These are phyloP conservation scores for Dysidea cf. avara DNA, from an alignment of 37 sponge, comb jelly and placozoan species.

Conservation along the genomic window DNA sequence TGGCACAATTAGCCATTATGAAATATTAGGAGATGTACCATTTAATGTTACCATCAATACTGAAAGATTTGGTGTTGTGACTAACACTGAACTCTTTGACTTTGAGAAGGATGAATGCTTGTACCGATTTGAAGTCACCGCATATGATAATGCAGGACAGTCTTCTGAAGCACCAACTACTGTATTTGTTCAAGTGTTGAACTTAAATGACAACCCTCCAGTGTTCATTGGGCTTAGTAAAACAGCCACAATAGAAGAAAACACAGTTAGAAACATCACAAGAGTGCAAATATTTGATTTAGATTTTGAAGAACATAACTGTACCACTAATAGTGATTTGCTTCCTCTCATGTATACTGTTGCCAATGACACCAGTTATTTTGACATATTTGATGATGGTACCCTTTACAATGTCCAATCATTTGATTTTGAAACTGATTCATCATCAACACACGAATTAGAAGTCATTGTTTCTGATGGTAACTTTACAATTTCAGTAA, in stretches of 20 bases:
- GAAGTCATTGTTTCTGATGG: slow-evolving; percentile 16
- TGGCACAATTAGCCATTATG: slow-evolving; percentile 23
- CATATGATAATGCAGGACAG: slow-evolving; percentile 41
- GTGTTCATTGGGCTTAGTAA: slow-evolving; percentile 12
- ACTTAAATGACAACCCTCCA: slow-evolving; percentile 50
- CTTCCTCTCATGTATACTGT: too few species aligned
- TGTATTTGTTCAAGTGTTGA: slow-evolving; percentile 21
- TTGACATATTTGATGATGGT: slow-evolving; percentile 8
- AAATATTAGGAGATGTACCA: slow-evolving; percentile 38
- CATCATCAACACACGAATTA: neutral
- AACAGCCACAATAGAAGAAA: slow-evolving; percentile 27
- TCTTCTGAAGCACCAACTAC: slow-evolving; percentile 6
- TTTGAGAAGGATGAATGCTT: slow-evolving; percentile 44
- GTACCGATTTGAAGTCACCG: slow-evolving; percentile 31
- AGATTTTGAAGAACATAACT: slow-evolving; percentile 4
- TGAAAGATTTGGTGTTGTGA: slow-evolving; percentile 12
- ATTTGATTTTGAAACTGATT: slow-evolving; percentile 46
- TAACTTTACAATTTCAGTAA: slow-evolving; percentile 19
- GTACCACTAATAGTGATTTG: neutral
- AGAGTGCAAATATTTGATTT: slow-evolving; percentile 15
- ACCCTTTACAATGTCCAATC: neutral
- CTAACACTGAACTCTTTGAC: slow-evolving; percentile 35
- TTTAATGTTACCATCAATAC: slow-evolving; percentile 24
- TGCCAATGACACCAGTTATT: too few species aligned
- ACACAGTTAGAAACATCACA: slow-evolving; percentile 24